Evolutionary conservation across 2,888 invertebrate genomes (phyloP).

Genomic region (Minunthozetes semirufus): DNA sequence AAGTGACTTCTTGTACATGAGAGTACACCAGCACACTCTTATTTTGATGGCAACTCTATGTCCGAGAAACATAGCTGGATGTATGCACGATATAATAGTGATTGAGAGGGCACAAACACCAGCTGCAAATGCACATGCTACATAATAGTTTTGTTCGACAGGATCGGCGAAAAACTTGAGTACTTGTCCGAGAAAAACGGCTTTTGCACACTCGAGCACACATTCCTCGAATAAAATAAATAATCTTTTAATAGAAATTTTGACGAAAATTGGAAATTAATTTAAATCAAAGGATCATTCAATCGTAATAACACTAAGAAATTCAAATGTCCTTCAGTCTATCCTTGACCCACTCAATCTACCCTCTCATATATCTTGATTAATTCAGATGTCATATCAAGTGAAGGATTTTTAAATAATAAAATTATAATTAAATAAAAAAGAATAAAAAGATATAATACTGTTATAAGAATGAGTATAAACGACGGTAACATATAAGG

Average conservation of each 20-base stretch:
- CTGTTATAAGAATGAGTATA: background rate
- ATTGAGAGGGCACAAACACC: constrained; percentile 66
- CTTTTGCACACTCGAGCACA: constrained; percentile 47
- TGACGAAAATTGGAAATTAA: too few species aligned
- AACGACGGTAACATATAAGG: constrained; percentile 10
- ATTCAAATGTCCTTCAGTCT: too few species aligned
- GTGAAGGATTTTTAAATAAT: background rate
- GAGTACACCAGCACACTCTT: constrained; percentile 69
- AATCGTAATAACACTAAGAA: too few species aligned
- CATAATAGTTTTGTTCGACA: background rate
- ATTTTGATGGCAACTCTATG: constrained; percentile 68
- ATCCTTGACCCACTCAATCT: too few species aligned
- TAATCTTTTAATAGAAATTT: background rate
- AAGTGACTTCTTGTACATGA: constrained; percentile 67
- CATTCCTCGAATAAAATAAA: constrained; percentile 40
- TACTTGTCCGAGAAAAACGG: constrained; percentile 45
- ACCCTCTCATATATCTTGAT: too few species aligned
- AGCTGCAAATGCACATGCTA: constrained; percentile 62
- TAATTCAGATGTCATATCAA: too few species aligned
- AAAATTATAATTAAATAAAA: background rate
- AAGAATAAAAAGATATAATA: background rate
- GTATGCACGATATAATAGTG: constrained; percentile 70
- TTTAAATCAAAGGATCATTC: too few species aligned
- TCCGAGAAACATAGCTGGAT: constrained; percentile 79
- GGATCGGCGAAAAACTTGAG: constrained; percentile 32